Percentiles rank a stretch among this genome's conserved stretches.
These are phyloP conservation scores for Thalassarche chlororhynchos DNA, from an alignment of 2,113 vertebrate genomes.

Conservation along the genomic window DNA sequence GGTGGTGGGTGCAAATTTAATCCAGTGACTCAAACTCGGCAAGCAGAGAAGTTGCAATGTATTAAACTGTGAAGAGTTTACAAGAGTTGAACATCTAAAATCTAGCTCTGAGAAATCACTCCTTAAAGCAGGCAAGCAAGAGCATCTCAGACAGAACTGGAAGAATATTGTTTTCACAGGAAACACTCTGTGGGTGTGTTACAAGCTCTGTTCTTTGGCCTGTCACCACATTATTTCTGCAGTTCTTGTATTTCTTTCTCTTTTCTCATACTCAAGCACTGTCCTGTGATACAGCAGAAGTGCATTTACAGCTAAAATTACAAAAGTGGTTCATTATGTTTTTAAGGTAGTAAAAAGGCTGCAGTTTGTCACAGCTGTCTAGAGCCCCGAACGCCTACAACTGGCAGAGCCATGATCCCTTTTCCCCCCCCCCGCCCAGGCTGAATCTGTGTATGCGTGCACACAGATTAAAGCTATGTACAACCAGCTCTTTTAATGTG, in stretches of 20 bases:
- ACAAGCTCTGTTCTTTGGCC: constrained; percentile 74
- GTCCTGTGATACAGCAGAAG: constrained; percentile 50
- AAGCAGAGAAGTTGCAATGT: constrained; percentile 33
- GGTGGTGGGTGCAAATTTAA: constrained; percentile 25
- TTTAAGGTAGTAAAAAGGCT: constrained; percentile 52
- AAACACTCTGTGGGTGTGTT: constrained; percentile 64
- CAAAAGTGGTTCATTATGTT: constrained; percentile 64
- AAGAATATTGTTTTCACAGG: constrained; percentile 81
- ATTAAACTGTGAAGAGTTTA: constrained; percentile 54
- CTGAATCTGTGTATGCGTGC: not conserved
- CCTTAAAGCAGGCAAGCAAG: constrained; percentile 73
- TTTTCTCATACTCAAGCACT: constrained; percentile 33
- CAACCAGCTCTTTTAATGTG: constrained; percentile 62
- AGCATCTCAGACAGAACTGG: constrained; percentile 46
- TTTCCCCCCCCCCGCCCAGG: not conserved
- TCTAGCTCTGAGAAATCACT: constrained; percentile 54
- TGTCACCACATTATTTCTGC: constrained; percentile 75
- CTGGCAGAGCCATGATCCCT: not conserved
- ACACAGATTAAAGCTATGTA: constrained; percentile 1
- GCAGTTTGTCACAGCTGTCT: constrained; percentile 50
- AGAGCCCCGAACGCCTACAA: not conserved
- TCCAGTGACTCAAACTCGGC: not conserved
- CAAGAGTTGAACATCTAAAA: constrained; percentile 42
- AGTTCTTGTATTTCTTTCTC: constrained; percentile 36
- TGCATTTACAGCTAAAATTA: constrained; percentile 71